These are phyloP conservation scores for Tineola bisselliella DNA, from an alignment of 2,888 invertebrate species.

Conservation along the genomic window DNA sequence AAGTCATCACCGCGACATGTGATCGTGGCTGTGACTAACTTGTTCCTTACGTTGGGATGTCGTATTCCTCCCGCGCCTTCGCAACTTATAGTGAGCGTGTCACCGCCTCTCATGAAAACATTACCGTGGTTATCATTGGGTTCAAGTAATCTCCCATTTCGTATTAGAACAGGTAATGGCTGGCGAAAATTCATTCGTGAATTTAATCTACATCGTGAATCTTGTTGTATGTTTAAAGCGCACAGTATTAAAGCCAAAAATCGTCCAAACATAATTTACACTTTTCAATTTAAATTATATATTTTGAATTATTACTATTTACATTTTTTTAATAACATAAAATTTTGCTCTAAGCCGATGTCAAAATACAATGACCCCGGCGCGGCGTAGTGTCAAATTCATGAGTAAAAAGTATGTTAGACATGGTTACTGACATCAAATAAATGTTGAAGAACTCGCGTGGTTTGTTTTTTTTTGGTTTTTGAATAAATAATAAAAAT, in stretches of 20 bases:
- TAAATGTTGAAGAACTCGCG: no score
- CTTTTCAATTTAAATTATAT: background rate
- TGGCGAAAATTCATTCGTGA: constrained; percentile 39
- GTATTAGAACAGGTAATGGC: constrained; percentile 44
- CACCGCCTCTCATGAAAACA: constrained; percentile 36
- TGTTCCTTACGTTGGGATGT: constrained; percentile 31
- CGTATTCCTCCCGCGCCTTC: constrained; percentile 30
- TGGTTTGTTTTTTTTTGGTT: no score
- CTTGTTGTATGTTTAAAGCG: constrained; percentile 31
- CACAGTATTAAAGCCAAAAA: constrained; percentile 37
- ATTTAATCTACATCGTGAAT: constrained; percentile 37
- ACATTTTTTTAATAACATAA: background rate
- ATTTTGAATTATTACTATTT: background rate
- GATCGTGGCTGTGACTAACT: constrained; percentile 30
- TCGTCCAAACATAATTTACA: constrained; percentile 29
- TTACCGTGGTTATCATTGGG: constrained; percentile 41
- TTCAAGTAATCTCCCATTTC: constrained; percentile 37
- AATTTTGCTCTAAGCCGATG: background rate
- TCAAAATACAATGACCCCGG: background rate
- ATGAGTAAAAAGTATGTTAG: no score
- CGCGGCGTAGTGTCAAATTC: background rate
- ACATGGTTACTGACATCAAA: no score
- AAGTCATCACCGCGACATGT: constrained; percentile 36
- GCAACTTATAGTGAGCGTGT: constrained; percentile 41
- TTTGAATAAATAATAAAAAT: no score